phyloP scores from a whole-genome alignment of 2,113 vertebrate species.

The Lepus americanus region DNA sequence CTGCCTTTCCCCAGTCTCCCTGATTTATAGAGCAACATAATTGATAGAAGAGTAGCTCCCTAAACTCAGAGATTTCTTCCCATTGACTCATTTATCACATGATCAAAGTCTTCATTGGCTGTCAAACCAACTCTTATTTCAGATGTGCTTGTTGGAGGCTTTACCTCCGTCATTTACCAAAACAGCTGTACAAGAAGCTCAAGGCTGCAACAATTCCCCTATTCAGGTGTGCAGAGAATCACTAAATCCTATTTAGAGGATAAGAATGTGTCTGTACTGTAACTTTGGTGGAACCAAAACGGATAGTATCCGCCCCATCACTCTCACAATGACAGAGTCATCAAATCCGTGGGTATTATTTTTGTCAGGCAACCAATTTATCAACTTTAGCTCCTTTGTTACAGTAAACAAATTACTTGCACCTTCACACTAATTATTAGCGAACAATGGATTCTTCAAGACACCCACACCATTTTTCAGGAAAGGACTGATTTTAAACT shows the following conservation, averaged over 20 bases:
- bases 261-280: slow-evolving; percentile 35
- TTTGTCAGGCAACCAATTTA: slow-evolving; percentile 60
- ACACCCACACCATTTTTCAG: slow-evolving; percentile 29
- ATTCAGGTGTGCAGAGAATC: slow-evolving; percentile 55
- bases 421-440: slow-evolving; percentile 66
- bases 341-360: slow-evolving; percentile 14
- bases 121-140: slow-evolving; percentile 69
- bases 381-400: slow-evolving; percentile 56
- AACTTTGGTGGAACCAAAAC: not conserved
- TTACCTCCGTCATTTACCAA: slow-evolving; percentile 62
- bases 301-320: not conserved
- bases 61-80: slow-evolving; percentile 63
- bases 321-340: slow-evolving; percentile 58
- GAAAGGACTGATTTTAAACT: slow-evolving; percentile 64
- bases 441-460: slow-evolving; percentile 61
- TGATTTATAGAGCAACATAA: slow-evolving; percentile 63
- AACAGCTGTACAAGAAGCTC: slow-evolving; percentile 60
- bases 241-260: slow-evolving; percentile 68
- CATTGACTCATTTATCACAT: slow-evolving; percentile 64
- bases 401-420: slow-evolving; percentile 50
- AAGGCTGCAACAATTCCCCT: slow-evolving; percentile 48
- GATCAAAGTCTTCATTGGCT: slow-evolving; percentile 70
- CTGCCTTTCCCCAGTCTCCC: not conserved
- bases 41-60: slow-evolving; percentile 57
- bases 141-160: slow-evolving; percentile 42